Base-by-base conservation (phyloP, 2,113 vertebrate species). In the Urocynchramus pylzowi region DNA sequence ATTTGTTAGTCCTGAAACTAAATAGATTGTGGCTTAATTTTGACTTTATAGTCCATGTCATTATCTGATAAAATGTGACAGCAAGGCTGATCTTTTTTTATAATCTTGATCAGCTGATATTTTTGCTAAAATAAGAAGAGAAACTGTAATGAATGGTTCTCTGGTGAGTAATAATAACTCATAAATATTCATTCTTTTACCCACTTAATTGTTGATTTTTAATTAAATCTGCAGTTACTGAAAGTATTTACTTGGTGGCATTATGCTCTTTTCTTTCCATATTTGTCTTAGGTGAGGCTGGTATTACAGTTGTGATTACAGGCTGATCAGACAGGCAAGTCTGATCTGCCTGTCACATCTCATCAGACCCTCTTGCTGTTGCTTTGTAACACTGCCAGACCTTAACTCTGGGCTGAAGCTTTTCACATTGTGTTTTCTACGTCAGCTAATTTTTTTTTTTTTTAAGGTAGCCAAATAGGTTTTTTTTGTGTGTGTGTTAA, bases 41-140 rank as follows among this genome's bases (percentile, higher is more conserved):
- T 95, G 45, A 87, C 89, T 95, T 96, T 76, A 86, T 91, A 90
- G 74, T 80, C 77, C 73, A 45, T 95, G 81, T 77, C 73, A 95
- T 87, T 82, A 64, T 85, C 88, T 90, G 94, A 93, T 95, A 95
- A 96, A 95, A 84, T 56, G 54, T 91, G 92, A 94, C 75, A 84
- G 78, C 23, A 24, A 53, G 70, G 49, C 83, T 84, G 91, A 93
- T 92, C 4, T 1, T 41, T 86, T 87, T 94, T 94, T 89, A 76
- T 87, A 50, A 75, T 87, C 86, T 93, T 69, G 82, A 92, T 95
- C 92, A 94, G 54, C 56, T 96, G 96, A 74, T 94, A 84, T 63
- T 95, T 97, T 91, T 89, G 63, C 87, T 89, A 84, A 92, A 95
- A 84, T 81, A 88, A 86, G 30, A 71, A 92, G 67, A 67, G 60